Conservation (phyloP, 2,113 vertebrate genomes). For the Salminus brasiliensis region DNA sequence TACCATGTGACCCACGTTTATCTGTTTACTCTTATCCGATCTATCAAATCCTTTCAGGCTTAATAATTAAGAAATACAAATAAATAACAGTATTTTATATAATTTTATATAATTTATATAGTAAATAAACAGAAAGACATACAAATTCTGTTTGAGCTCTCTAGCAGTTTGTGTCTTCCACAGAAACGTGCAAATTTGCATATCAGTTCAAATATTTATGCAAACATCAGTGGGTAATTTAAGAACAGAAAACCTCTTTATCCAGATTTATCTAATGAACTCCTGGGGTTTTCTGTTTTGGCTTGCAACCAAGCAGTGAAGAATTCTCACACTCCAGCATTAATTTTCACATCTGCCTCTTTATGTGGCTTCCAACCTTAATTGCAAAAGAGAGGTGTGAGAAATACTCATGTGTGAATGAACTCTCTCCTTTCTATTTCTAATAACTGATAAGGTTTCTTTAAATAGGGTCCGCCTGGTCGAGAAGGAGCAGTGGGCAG, state of each 20-base stretch:
- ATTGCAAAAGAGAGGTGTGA: too few relatives aligned
- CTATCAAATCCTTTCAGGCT: not conserved
- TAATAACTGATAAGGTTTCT: not conserved
- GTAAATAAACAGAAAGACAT: not conserved
- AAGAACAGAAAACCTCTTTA: not conserved
- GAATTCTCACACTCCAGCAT: too few relatives aligned
- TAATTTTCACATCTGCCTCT: too few relatives aligned
- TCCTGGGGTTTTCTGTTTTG: not conserved
- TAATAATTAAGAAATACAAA: not conserved
- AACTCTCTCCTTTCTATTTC: not conserved
- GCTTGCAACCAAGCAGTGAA: not conserved
- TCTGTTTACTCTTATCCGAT: not conserved
- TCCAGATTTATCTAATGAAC: not conserved
- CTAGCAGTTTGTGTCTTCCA: not conserved
- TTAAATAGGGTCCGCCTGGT: constrained; percentile 77
- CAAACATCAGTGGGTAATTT: not conserved
- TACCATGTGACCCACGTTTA: not conserved
- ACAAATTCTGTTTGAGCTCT: not conserved
- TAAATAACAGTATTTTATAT: too few relatives aligned
- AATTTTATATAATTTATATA: too few relatives aligned
- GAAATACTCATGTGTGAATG: not conserved
- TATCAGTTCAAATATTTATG: not conserved
- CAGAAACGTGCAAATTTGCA: not conserved
- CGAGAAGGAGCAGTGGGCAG: constrained; percentile 72
- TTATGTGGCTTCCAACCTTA: too few relatives aligned